phyloP scores from a whole-genome alignment of 2,113 vertebrate genomes.

The Hemibagrus wyckioides region DNA sequence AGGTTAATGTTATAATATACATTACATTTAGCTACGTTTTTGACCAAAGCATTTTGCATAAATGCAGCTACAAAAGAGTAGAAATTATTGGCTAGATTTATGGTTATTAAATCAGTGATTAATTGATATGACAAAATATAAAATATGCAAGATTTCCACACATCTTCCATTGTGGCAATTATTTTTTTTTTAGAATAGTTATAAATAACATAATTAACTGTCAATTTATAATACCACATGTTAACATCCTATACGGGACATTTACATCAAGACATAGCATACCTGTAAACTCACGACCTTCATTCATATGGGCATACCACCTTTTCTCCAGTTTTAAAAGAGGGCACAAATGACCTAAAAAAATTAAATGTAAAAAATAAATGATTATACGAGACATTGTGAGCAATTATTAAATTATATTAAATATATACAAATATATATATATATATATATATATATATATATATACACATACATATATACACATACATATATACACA shows the following conservation, averaged over 20 bases:
- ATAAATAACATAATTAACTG: not conserved
- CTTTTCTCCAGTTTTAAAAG: conserved; percentile 71
- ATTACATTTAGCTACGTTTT: not conserved
- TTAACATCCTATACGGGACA: not conserved
- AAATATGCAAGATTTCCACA: not conserved
- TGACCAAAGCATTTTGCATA: not conserved
- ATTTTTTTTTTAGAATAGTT: conserved; percentile 1
- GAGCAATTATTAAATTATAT: too few species aligned
- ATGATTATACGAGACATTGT: not conserved
- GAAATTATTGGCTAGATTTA: not conserved
- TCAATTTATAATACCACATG: not conserved
- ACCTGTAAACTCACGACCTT: conserved; percentile 80
- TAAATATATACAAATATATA: too few species aligned
- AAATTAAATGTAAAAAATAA: conserved; percentile 29
- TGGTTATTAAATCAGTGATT: not conserved
- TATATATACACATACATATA: too few species aligned
- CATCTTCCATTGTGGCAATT: not conserved
- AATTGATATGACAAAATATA: not conserved
- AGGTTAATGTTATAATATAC: not conserved
- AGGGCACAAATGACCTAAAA: conserved; percentile 76
- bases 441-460: too few species aligned
- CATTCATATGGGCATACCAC: conserved; percentile 70
- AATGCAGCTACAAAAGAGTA: not conserved
- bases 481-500: too few species aligned
- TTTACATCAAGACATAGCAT: conserved; percentile 41